Base-by-base conservation (phyloP, 1,140 invertebrate species). In the Sitophilus oryzae region DNA sequence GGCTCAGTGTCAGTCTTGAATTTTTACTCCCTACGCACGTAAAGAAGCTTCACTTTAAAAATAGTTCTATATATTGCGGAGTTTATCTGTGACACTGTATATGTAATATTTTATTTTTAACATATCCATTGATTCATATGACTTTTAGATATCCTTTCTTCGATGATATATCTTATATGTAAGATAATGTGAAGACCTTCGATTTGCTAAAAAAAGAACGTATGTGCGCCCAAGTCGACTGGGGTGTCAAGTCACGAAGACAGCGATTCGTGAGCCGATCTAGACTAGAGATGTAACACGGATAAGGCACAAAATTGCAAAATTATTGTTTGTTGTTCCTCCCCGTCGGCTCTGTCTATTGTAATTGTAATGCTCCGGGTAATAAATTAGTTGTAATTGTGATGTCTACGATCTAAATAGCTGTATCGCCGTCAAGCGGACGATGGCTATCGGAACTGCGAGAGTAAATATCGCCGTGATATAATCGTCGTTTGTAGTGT, bases 371-470 rank as follows among this genome's bases (percentile, higher is more conserved):
- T 53, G 51, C 51, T 42, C 25, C 15, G 43, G 51, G 51, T 53
- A 53, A 53, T 53, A 53, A 53, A 53, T 53, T 53, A 52, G 51
- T 51, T 51, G 48, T 53, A 45, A 53, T 53, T 37, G 51, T 53
- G 43, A 44, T 30, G 51, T 53, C 51, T 53, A 38, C 43, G 47
- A 49, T 40, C 47, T 14, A 25, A 52, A 52, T 52, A 41, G 49
- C 49, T 20, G 49, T 52, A 52, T 52, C 40, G 40, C 22, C 41
- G 41, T 52, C 49, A 43, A 35, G 16, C 21, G 20, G 40, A 11
- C 40, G 49, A 52, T 52, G 30, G 38, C 41, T 30, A 52, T 52
- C 49, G 41, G 43, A 52, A 40, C 49, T 43, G 22, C 25, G 40
- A 52, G 43, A 52, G 41, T 52, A 52, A 52, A 41, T 52, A 52